Evolutionary conservation across 2,113 vertebrate species (phyloP), one percentile per base, ranked within the genome.

Genomic region (Perca flavescens): DNA sequence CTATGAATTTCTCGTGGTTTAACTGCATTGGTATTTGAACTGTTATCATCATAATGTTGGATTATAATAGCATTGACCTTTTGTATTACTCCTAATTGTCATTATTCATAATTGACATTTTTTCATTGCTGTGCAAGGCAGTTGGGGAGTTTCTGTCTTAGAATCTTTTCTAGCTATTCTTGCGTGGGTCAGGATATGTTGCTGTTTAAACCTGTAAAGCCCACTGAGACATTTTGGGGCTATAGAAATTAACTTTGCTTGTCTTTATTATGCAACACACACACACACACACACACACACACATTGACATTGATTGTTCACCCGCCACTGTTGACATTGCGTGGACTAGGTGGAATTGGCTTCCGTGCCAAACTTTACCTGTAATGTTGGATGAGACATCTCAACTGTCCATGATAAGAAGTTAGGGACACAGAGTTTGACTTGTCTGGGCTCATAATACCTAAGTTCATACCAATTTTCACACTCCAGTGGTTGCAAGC

Each of bases 381-480:
- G 61, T 46, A 40, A 43, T 77, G 83, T 76, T 53, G 60, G 79
- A 64, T 75, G 71, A 77, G 77, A 91, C 62, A 70, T 88, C 69
- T 74, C 81, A 43, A 56, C 78, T 65, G 64, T 69, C 65, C 47
- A 63, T 74, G 61, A 84, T 68, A 66, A 69, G 70, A 79, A 90
- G 74, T 86, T 66, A 58, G 75, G 66, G 77, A 81, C 86, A 73
- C 56, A 14, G 64, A 88, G 67, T 83, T 82, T 28, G 74, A 86
- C 89, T 77, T 85, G 73, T 86, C 78, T 71, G 78, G 22, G 73
- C 82, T 90, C 67, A 77, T 90, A 79, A 83, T 54, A 72, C 69
- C 74, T 52, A 83, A 80, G 22, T 86, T 90, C 90, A 76, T 89
- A 34, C 71, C 87, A 88, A 49, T 71, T 82, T 84, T 85, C 77